Evolutionary conservation across 1,140 invertebrate species (phyloP), one percentile per base, ranked within the genome.

Genomic region (Coptotermes formosanus): DNA sequence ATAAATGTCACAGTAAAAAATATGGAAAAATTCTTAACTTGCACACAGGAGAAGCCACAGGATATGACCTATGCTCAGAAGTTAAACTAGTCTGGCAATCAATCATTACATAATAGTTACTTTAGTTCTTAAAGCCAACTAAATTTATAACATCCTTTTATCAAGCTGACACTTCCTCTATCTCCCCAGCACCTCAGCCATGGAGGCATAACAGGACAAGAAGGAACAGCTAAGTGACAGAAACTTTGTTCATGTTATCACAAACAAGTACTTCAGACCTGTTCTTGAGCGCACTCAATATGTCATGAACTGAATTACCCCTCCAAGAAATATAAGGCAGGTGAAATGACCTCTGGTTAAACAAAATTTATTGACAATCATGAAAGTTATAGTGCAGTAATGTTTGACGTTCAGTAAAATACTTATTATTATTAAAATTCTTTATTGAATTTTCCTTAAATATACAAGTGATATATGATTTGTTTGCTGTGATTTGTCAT

Each of bases 381-480:
- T 87, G 86, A 85, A 89, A 88, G 88, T 32, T n/a, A 82, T 82
- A 64, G 25, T 82, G 82, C 9, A 38, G 9, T 23, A 45, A 43
- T 84, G 43, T 25, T 38, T 44, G 19, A 25, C 23, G 16, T 84
- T 45, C 14, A 52, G 44, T 48, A 84, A 30, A 84, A 52, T 84
- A 45, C 43, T 43, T 43, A 84, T 16, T 52, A 52, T 84, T 84
- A 59, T 84, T 84, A 84, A 84, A 84, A 84, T 30, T 30, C n/a
- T 84, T 84, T 84, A 84, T 84, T 84, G 44, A 30, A 84, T 48
- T 16, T 75, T 30, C 52, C 14, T 30, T 75, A 75, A n/a, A 30
- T 75, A 75, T 30, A 75, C 25, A 75, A 75, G 64, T 75, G 64
- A 75, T 75, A 25, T 75, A n/a, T 75, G 7, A 75, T 75, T 75